Base-by-base conservation (phyloP, 1,140 invertebrate genomes). In the Drosophila eugracilis region DNA sequence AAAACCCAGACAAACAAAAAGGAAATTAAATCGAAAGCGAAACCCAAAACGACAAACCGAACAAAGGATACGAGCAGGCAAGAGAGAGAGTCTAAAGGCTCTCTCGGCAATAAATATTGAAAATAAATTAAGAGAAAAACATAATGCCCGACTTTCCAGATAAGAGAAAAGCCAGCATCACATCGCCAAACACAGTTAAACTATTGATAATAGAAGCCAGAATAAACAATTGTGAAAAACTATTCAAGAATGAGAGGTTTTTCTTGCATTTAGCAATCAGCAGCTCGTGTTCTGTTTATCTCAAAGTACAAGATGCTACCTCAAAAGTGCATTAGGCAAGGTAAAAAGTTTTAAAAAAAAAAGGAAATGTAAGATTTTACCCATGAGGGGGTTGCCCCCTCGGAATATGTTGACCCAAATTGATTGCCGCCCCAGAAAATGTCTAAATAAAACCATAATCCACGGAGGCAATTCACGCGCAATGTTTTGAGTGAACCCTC, bases 81-180 rank as follows among this genome's bases (percentile, higher is more conserved):
- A 63, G 24, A 32, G 14, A 36, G 57, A 62, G 17, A 22, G 7
- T 7, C 32, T 5, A 26, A 32, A 65, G 10, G 32, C 21, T 47
- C 62, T 62, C 42, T 39, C 24, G 30, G 45, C 52, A 30, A 57
- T 72, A 74, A 62, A 69, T 77, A 81, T 77, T 73, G 24, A 57
- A 77, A 41, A 59, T 34, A 55, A 32, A 50, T 59, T 73, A 83
- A 74, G 74, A 76, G 73, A 59, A 76, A 73, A 59, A 21, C 17
- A 5, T 22, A 42, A 48, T 45, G 22, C 21, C 62, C 37, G 50
- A 65, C 26, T 66, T 75, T 59, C 12, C 28, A 17, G 4, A n/a
- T 9, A 50, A 50, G 47, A 34, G 47, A 44, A 54, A 54, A 37
- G 24, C 21, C 36, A 12, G 30, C 10, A 32, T 52, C 28, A 19